Percentiles rank a stretch among this genome's conserved stretches.
phyloP scores from a whole-genome alignment of 2,888 invertebrate species.

The Nomada hirtipes region DNA sequence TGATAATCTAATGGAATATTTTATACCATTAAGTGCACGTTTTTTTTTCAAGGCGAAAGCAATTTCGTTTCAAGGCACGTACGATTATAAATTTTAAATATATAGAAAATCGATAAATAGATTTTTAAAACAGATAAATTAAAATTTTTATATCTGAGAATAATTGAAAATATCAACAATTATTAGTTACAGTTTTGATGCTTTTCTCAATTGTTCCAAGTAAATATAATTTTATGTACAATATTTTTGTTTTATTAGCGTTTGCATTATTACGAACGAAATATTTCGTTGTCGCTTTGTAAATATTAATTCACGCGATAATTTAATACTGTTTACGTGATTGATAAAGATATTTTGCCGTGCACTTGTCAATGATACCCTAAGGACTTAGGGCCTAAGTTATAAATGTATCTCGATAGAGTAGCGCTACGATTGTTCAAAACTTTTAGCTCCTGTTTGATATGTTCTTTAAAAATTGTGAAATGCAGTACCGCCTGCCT shows the following conservation, averaged over 20 bases:
- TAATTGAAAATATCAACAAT: neutral
- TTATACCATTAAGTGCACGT: conserved; percentile 42
- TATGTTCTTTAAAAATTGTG: neutral
- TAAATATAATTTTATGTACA: conserved; percentile 35
- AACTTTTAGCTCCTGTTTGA: neutral
- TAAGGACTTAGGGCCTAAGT: too few relatives aligned
- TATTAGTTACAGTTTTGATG: neutral
- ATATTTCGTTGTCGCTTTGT: neutral
- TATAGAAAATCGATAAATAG: neutral
- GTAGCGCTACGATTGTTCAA: neutral
- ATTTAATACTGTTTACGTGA: conserved; percentile 24
- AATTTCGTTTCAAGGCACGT: conserved; percentile 60
- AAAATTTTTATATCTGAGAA: neutral
- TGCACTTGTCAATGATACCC: too few relatives aligned
- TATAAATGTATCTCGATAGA: neutral
- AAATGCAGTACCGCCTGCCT: neutral
- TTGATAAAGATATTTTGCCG: neutral
- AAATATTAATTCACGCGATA: conserved; percentile 1
- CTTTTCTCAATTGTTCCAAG: neutral
- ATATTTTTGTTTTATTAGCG: neutral
- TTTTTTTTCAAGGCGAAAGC: conserved; percentile 49
- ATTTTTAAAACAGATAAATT: conserved; percentile 9
- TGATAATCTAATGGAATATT: conserved; percentile 28
- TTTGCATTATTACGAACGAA: neutral
- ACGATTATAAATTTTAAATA: conserved; percentile 25